Evolutionary conservation across 2,888 invertebrate genomes (phyloP), one percentile per base, ranked within the genome.

Genomic region (Pseudococcus longispinus): DNA sequence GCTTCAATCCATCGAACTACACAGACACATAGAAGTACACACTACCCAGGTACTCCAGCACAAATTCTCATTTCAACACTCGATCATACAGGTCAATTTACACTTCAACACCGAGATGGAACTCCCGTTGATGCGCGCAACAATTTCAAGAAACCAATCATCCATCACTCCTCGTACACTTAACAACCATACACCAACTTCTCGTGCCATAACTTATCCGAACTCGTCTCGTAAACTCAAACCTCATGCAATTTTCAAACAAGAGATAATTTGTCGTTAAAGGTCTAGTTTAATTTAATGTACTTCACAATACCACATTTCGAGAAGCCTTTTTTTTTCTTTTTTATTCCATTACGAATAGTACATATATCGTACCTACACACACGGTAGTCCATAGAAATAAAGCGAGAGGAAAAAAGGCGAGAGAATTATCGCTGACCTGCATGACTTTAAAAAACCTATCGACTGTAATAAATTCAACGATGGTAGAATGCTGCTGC

Each of bases 401-500:
- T 55, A 20, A n/a, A n/a, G 18, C 32, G 32, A 77, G n/a, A 13
- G 8, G 77, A 80, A 80, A 74, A 80, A 80, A 80, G 77, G 77
- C 77, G 77, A 80, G 32, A 80, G 77, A 80, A 80, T 80, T 80
- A 80, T 42, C 77, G 37, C 77, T 80, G 77, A 80, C 77, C 77
- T 80, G 77, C 77, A 80, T 80, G 77, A 80, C 77, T 80, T 32
- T 55, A 55, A 82, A 82, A 83, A 83, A 51, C 26, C 6, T 42
- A 55, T 83, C 83, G 26, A 51, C 15, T 46, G 29, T 83, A 83
- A 83, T 51, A 51, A 51, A 46, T 51, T 46, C 83, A 51, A 83
- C 83, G n/a, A 44, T 32, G 46, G n/a, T 51, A 84, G 84, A 84
- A 55, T 84, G 84, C 60, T 44, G 83, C 44, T 84, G 84, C 84